Evolutionary conservation across 2,797 vertebrate species (phyloP).

Genomic region (Dendrocincla tyrannina): DNA sequence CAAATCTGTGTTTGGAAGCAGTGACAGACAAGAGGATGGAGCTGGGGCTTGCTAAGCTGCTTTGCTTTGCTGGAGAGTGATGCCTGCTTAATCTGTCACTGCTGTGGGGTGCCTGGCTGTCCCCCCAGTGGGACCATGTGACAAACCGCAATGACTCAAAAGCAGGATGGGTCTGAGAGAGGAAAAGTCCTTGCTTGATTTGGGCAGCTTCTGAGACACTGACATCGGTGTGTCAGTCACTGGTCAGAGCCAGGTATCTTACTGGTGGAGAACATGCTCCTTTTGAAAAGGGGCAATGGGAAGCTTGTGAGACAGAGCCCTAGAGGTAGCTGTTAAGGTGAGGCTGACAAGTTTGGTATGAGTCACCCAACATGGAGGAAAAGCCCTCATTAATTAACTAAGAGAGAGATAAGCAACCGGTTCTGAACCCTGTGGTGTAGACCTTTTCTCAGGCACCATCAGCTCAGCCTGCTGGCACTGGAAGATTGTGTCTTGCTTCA

Average conservation of each 20-base stretch:
- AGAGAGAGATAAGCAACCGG: neutral
- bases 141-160: neutral
- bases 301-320: accelerated
- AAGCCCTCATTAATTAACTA: neutral
- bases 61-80: neutral
- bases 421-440: neutral
- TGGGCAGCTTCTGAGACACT: neutral
- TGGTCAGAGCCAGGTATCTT: neutral
- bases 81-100: neutral
- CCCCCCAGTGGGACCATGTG: neutral
- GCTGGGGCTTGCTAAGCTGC: slow-evolving; percentile 7
- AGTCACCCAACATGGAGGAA: accelerated
- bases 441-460: neutral
- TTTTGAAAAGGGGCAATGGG: neutral
- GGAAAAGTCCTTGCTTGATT: neutral
- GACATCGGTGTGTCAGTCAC: neutral
- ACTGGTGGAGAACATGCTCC: neutral
- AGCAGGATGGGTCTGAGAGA: neutral
- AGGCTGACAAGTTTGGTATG: neutral
- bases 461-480: neutral
- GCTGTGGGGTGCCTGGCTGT: neutral
- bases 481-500: neutral
- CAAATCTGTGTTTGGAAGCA: neutral
- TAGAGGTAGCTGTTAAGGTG: neutral
- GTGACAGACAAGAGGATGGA: neutral